phyloP scores from a whole-genome alignment of 1,140 invertebrate genomes.

The Euwallacea similis region DNA sequence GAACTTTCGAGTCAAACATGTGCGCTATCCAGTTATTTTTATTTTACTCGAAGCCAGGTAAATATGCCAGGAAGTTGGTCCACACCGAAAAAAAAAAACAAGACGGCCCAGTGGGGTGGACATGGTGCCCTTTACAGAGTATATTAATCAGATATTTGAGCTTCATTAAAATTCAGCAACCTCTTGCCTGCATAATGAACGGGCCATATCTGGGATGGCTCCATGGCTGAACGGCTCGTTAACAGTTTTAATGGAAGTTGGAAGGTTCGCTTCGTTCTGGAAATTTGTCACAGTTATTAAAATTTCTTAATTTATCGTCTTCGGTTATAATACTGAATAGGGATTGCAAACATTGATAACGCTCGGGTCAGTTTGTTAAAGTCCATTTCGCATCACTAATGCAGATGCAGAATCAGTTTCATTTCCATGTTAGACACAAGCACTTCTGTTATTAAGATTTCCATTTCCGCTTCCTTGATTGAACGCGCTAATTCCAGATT shows the following conservation, averaged over 20 bases:
- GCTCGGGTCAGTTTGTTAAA: too few relatives aligned
- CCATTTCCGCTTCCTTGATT: too few relatives aligned
- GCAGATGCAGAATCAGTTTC: too few relatives aligned
- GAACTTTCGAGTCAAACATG: slow-evolving; percentile 25
- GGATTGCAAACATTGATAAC: too few relatives aligned
- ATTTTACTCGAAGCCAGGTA: slow-evolving; percentile 15
- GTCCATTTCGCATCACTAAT: too few relatives aligned
- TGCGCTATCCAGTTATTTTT: slow-evolving; percentile 24
- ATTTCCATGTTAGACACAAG: too few relatives aligned
- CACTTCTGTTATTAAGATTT: too few relatives aligned
- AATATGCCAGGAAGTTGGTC: background rate
- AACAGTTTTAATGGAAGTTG: slow-evolving; percentile 8
- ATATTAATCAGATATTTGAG: slow-evolving; percentile 32
- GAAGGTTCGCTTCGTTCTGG: background rate
- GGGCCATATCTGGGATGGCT: slow-evolving; percentile 3
- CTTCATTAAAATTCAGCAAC: slow-evolving; percentile 29
- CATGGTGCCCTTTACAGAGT: background rate
- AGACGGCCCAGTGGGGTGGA: background rate
- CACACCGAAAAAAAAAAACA: too few relatives aligned
- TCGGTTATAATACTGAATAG: too few relatives aligned
- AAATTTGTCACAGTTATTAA: slow-evolving; percentile 1
- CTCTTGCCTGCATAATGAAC: slow-evolving; percentile 19
- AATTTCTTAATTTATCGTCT: slow-evolving; percentile 1
- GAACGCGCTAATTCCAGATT: too few relatives aligned
- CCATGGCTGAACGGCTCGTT: background rate